Conservation (phyloP, 2,113 vertebrate genomes). For the Odobenus rosmarus region DNA sequence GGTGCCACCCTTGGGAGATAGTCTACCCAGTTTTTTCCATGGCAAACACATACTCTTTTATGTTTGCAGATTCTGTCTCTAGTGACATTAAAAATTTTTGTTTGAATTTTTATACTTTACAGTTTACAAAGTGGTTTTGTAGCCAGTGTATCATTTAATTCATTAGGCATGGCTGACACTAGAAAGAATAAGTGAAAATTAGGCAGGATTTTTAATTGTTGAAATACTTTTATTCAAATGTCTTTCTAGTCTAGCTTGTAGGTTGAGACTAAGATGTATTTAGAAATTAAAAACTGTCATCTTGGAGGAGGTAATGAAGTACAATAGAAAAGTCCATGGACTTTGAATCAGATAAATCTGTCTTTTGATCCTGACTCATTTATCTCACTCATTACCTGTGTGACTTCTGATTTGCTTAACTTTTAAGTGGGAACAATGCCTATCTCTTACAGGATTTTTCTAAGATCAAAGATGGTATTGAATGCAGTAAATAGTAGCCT, state of each 20-base stretch:
- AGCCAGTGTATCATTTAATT: background rate
- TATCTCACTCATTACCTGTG: background rate
- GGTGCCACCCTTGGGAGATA: background rate
- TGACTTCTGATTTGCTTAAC: constrained; percentile 16
- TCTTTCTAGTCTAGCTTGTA: background rate
- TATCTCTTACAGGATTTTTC: background rate
- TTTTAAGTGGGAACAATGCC: background rate
- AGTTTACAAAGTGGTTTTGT: constrained; percentile 27
- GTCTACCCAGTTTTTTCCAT: background rate
- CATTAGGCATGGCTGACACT: background rate
- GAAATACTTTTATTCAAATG: constrained; percentile 31
- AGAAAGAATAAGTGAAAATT: constrained; percentile 13
- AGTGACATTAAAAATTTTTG: constrained; percentile 22
- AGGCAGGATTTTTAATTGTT: constrained; percentile 43
- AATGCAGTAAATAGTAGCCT: background rate
- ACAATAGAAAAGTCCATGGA: background rate
- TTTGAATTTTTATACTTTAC: background rate
- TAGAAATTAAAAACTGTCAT: background rate
- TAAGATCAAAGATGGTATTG: background rate
- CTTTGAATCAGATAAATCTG: background rate
- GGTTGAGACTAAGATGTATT: constrained; percentile 13
- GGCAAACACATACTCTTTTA: background rate
- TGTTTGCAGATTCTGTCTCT: constrained; percentile 8
- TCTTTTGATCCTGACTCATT: background rate
- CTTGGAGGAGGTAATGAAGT: background rate